phyloP scores from a whole-genome alignment of 2,113 vertebrate genomes.

The Bungarus multicinctus region DNA sequence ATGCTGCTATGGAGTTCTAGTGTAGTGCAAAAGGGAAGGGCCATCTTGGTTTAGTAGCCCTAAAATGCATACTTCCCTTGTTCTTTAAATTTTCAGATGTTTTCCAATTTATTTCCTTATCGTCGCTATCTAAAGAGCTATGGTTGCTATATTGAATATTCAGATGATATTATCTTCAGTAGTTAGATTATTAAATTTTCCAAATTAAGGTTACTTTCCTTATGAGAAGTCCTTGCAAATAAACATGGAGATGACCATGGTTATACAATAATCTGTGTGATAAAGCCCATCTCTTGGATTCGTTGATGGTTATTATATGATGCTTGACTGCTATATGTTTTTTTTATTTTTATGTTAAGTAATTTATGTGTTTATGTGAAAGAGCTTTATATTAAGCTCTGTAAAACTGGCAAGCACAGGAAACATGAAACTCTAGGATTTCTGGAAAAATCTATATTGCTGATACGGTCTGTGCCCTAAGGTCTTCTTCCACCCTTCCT shows the following conservation, averaged over 20 bases:
- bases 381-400: not conserved
- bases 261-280: not conserved
- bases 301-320: not conserved
- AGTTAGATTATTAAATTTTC: not conserved
- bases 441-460: not conserved
- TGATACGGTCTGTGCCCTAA: not conserved
- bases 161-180: not conserved
- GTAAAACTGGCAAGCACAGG: not conserved
- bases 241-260: not conserved
- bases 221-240: not conserved
- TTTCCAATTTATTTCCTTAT: not conserved
- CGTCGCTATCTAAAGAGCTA: not conserved
- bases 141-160: not conserved
- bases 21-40: not conserved
- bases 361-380: not conserved
- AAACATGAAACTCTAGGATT: not conserved
- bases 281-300: not conserved
- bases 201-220: not conserved
- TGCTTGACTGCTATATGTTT: not conserved
- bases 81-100: not conserved
- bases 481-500: not conserved
- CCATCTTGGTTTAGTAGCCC: not conserved
- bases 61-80: not conserved
- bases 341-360: not conserved
- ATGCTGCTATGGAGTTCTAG: not conserved